Evolutionary conservation across 2,888 invertebrate genomes (phyloP).

Genomic region (Cosmia trapezina): DNA sequence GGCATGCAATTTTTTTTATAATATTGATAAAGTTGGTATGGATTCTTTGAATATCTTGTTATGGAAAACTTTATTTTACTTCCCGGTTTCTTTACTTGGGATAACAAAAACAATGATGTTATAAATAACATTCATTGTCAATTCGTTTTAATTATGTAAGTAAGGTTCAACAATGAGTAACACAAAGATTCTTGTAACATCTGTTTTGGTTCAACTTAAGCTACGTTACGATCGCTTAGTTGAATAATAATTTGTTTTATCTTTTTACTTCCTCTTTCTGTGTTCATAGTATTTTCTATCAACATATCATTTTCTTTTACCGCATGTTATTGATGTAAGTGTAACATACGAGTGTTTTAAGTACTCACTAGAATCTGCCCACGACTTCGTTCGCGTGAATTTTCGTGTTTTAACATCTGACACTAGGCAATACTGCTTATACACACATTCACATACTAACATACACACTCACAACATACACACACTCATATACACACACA

Average conservation of each 20-base stretch:
- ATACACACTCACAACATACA: no score
- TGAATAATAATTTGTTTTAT: neutral
- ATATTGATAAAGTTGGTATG: neutral
- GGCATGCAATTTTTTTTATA: neutral
- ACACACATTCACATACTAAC: no score
- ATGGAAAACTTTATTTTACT: neutral
- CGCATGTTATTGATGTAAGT: no score
- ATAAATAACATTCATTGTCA: conserved; percentile 5
- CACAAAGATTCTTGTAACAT: conserved; percentile 7
- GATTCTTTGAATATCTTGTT: neutral
- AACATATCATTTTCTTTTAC: neutral
- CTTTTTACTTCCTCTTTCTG: neutral
- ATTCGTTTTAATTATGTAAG: conserved; percentile 5
- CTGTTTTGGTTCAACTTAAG: conserved; percentile 27
- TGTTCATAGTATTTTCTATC: neutral
- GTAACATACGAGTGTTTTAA: no score
- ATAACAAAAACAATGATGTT: conserved; percentile 28
- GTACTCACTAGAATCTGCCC: no score
- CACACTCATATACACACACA: no score
- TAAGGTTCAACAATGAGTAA: conserved; percentile 24
- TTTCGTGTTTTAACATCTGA: no score
- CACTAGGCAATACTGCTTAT: no score
- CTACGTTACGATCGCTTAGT: conserved; percentile 11
- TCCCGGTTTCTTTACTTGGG: neutral
- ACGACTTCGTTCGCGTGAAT: no score